Base-by-base conservation (phyloP, 2,888 invertebrate genomes). In the Trachelus tabidus region DNA sequence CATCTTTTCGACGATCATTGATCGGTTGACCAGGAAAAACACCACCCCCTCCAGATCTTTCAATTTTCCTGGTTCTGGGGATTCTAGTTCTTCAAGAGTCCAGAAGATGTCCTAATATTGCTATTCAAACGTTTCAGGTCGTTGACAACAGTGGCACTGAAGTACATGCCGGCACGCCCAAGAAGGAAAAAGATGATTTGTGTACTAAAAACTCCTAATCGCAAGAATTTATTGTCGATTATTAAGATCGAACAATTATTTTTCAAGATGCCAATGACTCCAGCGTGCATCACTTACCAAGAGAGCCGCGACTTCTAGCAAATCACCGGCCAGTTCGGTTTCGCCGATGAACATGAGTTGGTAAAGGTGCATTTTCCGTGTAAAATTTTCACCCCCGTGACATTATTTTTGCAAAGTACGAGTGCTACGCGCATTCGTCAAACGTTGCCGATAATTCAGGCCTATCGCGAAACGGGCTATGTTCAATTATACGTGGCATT, bases 271-370 rank as follows among this genome's bases (percentile, higher is more conserved):
- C 56, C 56, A 56, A 56, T 56, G 6, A 40, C 56, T 56, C 56
- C 6, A 23, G 23, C 56, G 56, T 56, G 23, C 23, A 9, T 56
- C 77, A 89, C 90, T 90, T 84, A 91, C 90, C 90, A 90, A 77
- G 76, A 89, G 85, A 77, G 84, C 85, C 56, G 87, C 88, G 76
- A 90, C 85, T 80, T 90, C 87, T 76, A 91, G 84, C 69, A 91
- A 85, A 78, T 90, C 89, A 71, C 86, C 85, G 78, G 88, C 87
- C 77, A 90, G 78, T 77, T 90, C 87, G 69, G 84, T 84, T 78
- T 89, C 87, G 78, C 86, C 83, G 80, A 88, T 79, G 79, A 87
- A 87, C 83, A 88, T 86, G 79, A 88, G 84, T 81, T 90, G 88
- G 80, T 84, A 87, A 77, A 88, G 82, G 75, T 85, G 88, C 88